Evolutionary conservation across 2,888 invertebrate genomes (phyloP), one percentile per base, ranked within the genome.

Genomic region (Patella caerulea): DNA sequence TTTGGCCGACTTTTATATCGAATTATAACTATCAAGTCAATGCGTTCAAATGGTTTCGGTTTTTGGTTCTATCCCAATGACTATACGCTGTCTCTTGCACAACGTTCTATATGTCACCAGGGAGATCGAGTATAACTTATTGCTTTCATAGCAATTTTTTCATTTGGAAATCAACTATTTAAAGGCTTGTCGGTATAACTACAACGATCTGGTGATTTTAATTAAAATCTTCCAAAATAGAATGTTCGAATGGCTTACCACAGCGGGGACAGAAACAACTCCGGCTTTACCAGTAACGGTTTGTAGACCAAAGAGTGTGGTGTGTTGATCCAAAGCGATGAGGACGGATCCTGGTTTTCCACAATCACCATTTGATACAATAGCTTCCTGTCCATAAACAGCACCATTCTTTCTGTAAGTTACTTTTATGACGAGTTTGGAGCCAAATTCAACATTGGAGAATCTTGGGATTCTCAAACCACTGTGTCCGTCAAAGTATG

Each of bases 301-400:
- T 14, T 80, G 78, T 1, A 81, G 79, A 17, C 83, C 83, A 45
- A 83, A 81, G 52, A 79, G 79, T 9, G 79, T 65, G 71, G 79
- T 77, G 9, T 54, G 34, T 0, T 72, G 71, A 59, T 82, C 82
- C 17, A 84, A 83, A 0, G 81, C 83, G 53, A 88, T 75, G 79
- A 83, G 79, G 52, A 88, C 80, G 11, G 88, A 85, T 14, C 85
- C 84, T 5, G 82, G 73, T 45, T 79, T 83, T 59, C 81, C 81
- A 72, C 87, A 88, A 76, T 87, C 87, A 15, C 86, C 86, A 74
- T 88, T 88, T 71, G 85, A 83, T 9, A 88, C 77, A 19, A 88
- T 73, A 0, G 87, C 86, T 70, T 84, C 84, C 12, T 19, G 65
- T 14, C 11, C 14, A 24, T 19, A 65, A 11, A 11, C 24, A 5